Evolutionary conservation across 2,888 invertebrate genomes (phyloP), one percentile per base, ranked within the genome.

Genomic region (Plebejus argus): DNA sequence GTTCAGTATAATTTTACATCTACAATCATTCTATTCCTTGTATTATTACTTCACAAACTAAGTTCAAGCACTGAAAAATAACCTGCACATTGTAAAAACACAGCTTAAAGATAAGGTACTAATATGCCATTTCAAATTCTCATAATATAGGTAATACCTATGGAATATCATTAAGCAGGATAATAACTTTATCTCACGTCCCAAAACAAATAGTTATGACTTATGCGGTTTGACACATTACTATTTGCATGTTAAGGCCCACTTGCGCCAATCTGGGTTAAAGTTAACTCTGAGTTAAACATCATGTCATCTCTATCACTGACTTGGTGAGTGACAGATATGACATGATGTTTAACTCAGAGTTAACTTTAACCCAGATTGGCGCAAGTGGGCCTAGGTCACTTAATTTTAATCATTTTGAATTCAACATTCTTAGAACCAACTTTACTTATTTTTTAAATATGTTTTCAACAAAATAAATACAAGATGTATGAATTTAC

Each of bases 331-430:
- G n/a, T n/a, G n/a, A n/a, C n/a, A n/a, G n/a, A n/a, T n/a, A n/a
- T n/a, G n/a, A n/a, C n/a, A n/a, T n/a, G n/a, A n/a, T n/a, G n/a
- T n/a, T n/a, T n/a, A n/a, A n/a, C n/a, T n/a, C n/a, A n/a, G n/a
- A n/a, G n/a, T n/a, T n/a, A n/a, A n/a, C n/a, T n/a, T n/a, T n/a
- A n/a, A n/a, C n/a, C n/a, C n/a, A n/a, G n/a, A n/a, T n/a, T n/a
- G n/a, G n/a, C n/a, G n/a, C n/a, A n/a, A n/a, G n/a, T n/a, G n/a
- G n/a, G n/a, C n/a, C n/a, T n/a, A 39, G n/a, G n/a, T 71, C 71
- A 70, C 72, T 45, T 20, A 49, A n/a, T n/a, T n/a, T 74, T 74
- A 74, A 74, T 74, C 23, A 49, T 18, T 49, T 72, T 72, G 23
- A 20, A 53, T 71, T n/a, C n/a, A n/a, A n/a, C 72, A 49, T 49